These are phyloP conservation scores for Syngnathoides biaculeatus DNA, from an alignment of 2,113 vertebrate genomes.

Conservation along the genomic window DNA sequence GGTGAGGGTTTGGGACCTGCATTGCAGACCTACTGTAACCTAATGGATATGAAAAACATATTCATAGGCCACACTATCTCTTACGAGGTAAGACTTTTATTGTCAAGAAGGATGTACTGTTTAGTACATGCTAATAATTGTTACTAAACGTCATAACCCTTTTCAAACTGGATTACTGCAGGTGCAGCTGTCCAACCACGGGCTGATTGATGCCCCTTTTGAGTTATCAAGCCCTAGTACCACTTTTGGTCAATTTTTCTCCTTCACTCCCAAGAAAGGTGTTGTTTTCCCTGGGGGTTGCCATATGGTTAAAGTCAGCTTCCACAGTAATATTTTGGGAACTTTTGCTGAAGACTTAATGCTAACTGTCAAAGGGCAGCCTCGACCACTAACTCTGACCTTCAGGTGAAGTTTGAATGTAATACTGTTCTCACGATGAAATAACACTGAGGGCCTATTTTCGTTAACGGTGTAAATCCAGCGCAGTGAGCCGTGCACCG, in stretches of 20 bases:
- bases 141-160: neutral
- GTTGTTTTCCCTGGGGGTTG: conserved; percentile 62
- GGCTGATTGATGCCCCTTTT: conserved; percentile 78
- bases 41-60: conserved; percentile 75
- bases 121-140: neutral
- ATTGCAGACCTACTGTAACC: conserved; percentile 69
- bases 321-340: conserved; percentile 73
- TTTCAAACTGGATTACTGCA: conserved; percentile 40
- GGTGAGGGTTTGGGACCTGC: conserved; percentile 81
- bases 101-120: neutral
- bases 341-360: conserved; percentile 77
- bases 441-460: neutral
- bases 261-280: conserved; percentile 76
- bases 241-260: conserved; percentile 75
- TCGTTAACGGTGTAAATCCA: too few relatives aligned
- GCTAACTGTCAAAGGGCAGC: conserved; percentile 71
- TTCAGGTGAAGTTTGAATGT: conserved; percentile 70
- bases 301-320: conserved; percentile 75
- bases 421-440: neutral
- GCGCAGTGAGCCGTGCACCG: too few relatives aligned
- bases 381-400: conserved; percentile 66
- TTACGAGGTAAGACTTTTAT: conserved; percentile 73
- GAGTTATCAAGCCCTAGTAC: conserved; percentile 63
- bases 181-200: conserved; percentile 78
- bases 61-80: conserved; percentile 68